Conservation (phyloP, 92 coral and sea anemone genomes). For the Paramuricea clavata region DNA sequence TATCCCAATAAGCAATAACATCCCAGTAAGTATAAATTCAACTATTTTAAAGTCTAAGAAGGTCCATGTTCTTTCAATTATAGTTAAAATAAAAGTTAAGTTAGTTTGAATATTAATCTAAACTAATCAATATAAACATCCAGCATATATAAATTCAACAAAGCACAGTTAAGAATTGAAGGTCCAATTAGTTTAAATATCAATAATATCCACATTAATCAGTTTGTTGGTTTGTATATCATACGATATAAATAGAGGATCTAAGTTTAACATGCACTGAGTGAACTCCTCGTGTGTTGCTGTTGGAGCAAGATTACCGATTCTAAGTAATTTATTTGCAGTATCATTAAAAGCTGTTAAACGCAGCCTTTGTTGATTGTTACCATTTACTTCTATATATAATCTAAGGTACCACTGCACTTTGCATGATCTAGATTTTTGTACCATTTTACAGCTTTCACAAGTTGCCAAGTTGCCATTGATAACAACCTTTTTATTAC, state of each 20-base stretch:
- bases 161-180: too few species aligned
- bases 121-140: too few species aligned
- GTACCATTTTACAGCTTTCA: constrained; percentile 56
- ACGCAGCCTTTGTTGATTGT: constrained; percentile 5
- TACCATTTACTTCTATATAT: background rate
- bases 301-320: constrained; percentile 41
- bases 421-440: constrained; percentile 50
- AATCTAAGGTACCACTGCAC: constrained; percentile 45
- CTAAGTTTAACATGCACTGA: constrained; percentile 41
- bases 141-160: too few species aligned
- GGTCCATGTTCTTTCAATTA: too few species aligned
- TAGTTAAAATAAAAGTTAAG: too few species aligned
- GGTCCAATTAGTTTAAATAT: too few species aligned
- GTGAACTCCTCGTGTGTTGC: constrained; percentile 54
- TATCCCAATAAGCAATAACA: too few species aligned
- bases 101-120: too few species aligned
- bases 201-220: background rate
- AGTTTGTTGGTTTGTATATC: constrained; percentile 50
- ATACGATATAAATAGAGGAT: constrained; percentile 34
- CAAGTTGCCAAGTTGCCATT: constrained; percentile 65
- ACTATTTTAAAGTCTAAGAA: too few species aligned
- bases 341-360: constrained; percentile 33
- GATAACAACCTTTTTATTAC: constrained; percentile 50
- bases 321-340: constrained; percentile 48
- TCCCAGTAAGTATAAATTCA: too few species aligned